phyloP scores from a whole-genome alignment of 2,888 invertebrate genomes.

The Scaptomyza tumidula region DNA sequence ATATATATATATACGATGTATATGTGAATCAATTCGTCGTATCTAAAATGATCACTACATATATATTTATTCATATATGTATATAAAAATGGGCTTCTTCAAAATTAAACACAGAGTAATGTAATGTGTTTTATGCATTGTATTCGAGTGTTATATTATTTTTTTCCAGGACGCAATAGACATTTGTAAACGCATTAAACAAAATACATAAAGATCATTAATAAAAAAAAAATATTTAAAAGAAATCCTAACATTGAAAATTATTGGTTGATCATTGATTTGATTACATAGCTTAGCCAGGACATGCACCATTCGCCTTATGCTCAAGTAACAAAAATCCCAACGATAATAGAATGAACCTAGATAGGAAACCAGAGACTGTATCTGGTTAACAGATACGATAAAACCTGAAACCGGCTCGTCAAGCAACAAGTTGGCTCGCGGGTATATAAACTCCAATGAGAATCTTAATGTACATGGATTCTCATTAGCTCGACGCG shows the following conservation, averaged over 20 bases:
- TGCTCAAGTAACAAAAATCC: background rate
- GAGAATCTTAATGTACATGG: too few relatives aligned
- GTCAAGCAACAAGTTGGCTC: too few relatives aligned
- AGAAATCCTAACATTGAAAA: background rate
- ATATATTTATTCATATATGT: conserved; percentile 35
- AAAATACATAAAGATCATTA: conserved; percentile 37
- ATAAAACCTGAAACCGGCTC: too few relatives aligned
- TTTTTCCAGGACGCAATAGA: conserved; percentile 49
- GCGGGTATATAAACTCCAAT: too few relatives aligned
- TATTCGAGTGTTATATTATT: conserved; percentile 47
- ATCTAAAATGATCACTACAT: conserved; percentile 20
- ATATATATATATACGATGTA: conserved; percentile 49
- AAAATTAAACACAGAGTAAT: conserved; percentile 48
- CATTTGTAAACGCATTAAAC: conserved; percentile 68
- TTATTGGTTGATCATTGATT: background rate
- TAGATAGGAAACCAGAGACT: too few relatives aligned
- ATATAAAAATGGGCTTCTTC: conserved; percentile 24
- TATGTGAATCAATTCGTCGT: conserved; percentile 31
- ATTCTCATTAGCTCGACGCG: too few relatives aligned
- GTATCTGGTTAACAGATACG: too few relatives aligned
- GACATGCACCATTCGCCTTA: background rate
- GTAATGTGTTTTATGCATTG: conserved; percentile 47
- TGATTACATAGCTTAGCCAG: background rate
- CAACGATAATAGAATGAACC: too few relatives aligned
- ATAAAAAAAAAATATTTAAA: conserved; percentile 25